Evolutionary conservation across 2,113 vertebrate genomes (phyloP).

Genomic region (Megalops atlanticus): DNA sequence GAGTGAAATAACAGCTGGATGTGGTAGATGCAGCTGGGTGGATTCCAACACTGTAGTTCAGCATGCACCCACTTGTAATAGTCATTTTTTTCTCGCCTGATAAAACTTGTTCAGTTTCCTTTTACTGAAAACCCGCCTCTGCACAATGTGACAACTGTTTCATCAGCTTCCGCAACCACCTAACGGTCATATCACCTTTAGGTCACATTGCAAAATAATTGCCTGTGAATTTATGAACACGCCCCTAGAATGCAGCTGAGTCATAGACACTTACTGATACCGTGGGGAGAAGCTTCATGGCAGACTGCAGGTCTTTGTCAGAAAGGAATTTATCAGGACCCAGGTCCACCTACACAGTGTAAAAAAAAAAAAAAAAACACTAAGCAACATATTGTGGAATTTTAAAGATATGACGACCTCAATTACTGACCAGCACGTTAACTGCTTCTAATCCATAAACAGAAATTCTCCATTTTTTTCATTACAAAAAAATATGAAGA

Average conservation of each 20-base stretch:
- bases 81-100: too few relatives aligned
- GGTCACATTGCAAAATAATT: not conserved
- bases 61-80: too few relatives aligned
- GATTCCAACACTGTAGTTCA: too few relatives aligned
- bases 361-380: not conserved
- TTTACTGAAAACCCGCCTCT: not conserved
- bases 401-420: too few relatives aligned
- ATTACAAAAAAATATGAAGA: too few relatives aligned
- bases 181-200: not conserved
- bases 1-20: too few relatives aligned
- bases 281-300: conserved; percentile 86
- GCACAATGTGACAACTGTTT: not conserved
- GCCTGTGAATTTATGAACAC: not conserved
- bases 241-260: not conserved
- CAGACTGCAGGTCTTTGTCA: conserved; percentile 94
- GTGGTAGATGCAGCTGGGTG: too few relatives aligned
- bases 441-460: too few relatives aligned
- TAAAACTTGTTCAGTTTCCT: not conserved
- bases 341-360: conserved; percentile 82
- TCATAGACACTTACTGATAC: conserved; percentile 76
- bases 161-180: not conserved
- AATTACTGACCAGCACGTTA: too few relatives aligned
- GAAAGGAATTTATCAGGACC: conserved; percentile 94
- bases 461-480: too few relatives aligned
- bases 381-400: too few relatives aligned